Base-by-base conservation (phyloP, 2,888 invertebrate genomes). In the Molorchus minor region DNA sequence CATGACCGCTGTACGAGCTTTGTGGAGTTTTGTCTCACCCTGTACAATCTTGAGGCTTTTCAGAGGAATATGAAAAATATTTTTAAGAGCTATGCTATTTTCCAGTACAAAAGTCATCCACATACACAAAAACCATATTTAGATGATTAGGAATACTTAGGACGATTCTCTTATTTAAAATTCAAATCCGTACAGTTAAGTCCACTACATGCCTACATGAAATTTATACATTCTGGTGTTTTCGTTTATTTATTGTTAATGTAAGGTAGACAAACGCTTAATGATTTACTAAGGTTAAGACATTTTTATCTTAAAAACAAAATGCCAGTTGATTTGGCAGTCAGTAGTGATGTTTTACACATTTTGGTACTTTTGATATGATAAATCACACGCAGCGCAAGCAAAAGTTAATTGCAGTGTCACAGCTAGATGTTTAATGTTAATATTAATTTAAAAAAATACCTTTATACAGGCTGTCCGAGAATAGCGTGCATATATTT, bases 341-440 rank as follows among this genome's bases (percentile, higher is more conserved):
- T 55, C 21, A 30, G 44, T 30, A 49, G 15, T 25, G 8, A 38
- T 25, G 43, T 21, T 55, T 38, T 25, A 41, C 29, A 55, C 44
- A 54, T 47, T 45, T 60, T 60, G 63, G 61, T 63, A 64, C 59
- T 62, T 58, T 61, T 67, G 66, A 67, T 68, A 63, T 67, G 65
- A 62, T 56, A 57, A 61, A 61, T 61, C 59, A 63, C 58, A 63
- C 21, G 20, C 41, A 56, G 44, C 58, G 17, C 4, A 17, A 30
- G 52, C 30, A 41, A 52, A 40, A 17, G 13, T 52, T 40, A 52
- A 52, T 38, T 41, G 52, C n/a, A n/a, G n/a, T n/a, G n/a, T n/a
- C n/a, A n/a, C n/a, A n/a, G n/a, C n/a, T n/a, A n/a, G n/a, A n/a
- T n/a, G n/a, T n/a, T n/a, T n/a, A n/a, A n/a, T n/a, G n/a, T n/a